Evolutionary conservation across 2,888 invertebrate species (phyloP).

Genomic region (Drosophila quinaria): DNA sequence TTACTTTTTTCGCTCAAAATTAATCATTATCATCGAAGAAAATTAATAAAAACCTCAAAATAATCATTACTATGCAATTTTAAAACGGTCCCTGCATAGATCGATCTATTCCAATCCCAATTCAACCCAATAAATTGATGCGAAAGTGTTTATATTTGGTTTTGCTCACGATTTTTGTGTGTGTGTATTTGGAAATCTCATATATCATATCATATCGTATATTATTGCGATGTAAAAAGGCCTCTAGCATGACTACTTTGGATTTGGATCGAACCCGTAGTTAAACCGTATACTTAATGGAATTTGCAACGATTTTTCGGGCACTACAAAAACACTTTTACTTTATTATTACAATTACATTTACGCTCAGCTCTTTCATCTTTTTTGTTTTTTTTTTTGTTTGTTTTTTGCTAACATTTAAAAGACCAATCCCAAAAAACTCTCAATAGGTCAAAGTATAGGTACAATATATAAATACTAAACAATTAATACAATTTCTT

Average conservation of each 20-base stretch:
- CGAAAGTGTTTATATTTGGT: conserved; percentile 10
- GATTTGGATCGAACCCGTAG: conserved; percentile 22
- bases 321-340: conserved; percentile 68
- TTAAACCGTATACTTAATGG: conserved; percentile 41
- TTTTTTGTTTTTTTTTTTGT: too few relatives aligned
- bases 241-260: conserved; percentile 52
- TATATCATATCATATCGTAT: conserved; percentile 19
- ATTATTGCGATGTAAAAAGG: conserved; percentile 60
- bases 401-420: conserved; percentile 27
- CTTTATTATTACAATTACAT: conserved; percentile 42
- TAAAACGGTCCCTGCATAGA: too few relatives aligned
- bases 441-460: conserved; percentile 24
- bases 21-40: too few relatives aligned
- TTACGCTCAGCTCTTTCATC: conserved; percentile 24
- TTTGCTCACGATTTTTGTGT: conserved; percentile 27
- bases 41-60: too few relatives aligned
- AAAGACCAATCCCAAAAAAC: conserved; percentile 46
- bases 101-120: background rate
- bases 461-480: conserved; percentile 66
- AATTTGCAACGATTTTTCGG: conserved; percentile 56
- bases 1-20: too few relatives aligned
- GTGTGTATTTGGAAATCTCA: conserved; percentile 37
- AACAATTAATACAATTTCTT: conserved; percentile 61
- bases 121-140: conserved; percentile 8
- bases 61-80: too few relatives aligned